These are phyloP conservation scores for Montipora sp. DNA, from an alignment of 64 coral and sea anemone species.

Conservation along the genomic window DNA sequence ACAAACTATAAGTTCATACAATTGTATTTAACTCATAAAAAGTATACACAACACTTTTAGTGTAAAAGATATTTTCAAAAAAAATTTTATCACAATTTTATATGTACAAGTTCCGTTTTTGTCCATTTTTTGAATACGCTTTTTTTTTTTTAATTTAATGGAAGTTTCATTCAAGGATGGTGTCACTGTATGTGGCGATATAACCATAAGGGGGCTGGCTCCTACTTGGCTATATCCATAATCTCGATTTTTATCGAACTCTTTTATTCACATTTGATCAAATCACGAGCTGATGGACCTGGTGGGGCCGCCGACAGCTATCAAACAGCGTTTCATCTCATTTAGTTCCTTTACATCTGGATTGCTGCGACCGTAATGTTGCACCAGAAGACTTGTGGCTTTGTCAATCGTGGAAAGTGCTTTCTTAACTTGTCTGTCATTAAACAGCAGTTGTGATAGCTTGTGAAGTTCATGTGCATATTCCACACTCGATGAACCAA, in stretches of 20 bases:
- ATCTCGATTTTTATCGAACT: no score
- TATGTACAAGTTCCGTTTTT: neutral
- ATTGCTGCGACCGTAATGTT: constrained; percentile 79
- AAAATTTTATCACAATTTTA: neutral
- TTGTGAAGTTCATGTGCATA: constrained; percentile 95
- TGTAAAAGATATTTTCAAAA: constrained; percentile 47
- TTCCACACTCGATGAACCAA: constrained; percentile 90
- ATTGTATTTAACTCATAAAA: constrained; percentile 14
- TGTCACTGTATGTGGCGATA: neutral
- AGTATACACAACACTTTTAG: constrained; percentile 46
- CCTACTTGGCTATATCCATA: no score
- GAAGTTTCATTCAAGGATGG: neutral
- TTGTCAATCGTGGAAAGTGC: constrained; percentile 83
- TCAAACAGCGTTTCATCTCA: constrained; percentile 86
- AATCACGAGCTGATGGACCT: neutral
- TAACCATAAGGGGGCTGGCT: no score
- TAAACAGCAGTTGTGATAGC: constrained; percentile 83
- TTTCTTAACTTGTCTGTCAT: constrained; percentile 88
- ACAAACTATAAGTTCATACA: neutral
- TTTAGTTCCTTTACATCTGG: constrained; percentile 90
- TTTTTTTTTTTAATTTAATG: no score
- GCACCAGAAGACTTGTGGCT: constrained; percentile 60
- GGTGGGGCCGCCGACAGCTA: constrained; percentile 21
- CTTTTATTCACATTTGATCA: neutral
- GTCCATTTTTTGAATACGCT: no score